phyloP scores from a whole-genome alignment of 23 tunicate genomes.

The Styela clava region DNA sequence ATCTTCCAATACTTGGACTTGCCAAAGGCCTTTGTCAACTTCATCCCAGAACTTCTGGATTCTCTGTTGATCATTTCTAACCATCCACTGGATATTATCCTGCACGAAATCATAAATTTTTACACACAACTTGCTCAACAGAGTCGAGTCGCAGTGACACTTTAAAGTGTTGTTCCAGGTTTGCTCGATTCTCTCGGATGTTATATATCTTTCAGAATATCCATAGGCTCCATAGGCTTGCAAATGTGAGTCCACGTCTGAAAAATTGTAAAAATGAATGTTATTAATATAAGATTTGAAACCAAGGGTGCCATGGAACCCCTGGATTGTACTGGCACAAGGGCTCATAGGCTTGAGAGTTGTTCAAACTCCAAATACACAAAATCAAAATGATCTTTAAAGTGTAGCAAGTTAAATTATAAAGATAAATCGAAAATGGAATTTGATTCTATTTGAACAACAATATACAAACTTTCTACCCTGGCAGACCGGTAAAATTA shows the following conservation, averaged over 20 bases:
- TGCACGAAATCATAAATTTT: slow-evolving; percentile 13
- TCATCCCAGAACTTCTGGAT: slow-evolving; percentile 42
- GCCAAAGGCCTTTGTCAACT: slow-evolving; percentile 23
- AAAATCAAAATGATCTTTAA: too few species aligned
- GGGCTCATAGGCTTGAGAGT: too few species aligned
- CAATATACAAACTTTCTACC: too few species aligned
- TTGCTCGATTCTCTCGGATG: slow-evolving; percentile 20
- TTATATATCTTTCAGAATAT: slow-evolving; percentile 36
- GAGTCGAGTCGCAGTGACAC: slow-evolving; percentile 10
- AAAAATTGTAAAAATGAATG: not conserved
- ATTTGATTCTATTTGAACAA: too few species aligned
- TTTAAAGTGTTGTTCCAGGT: slow-evolving; percentile 23
- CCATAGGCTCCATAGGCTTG: slow-evolving; percentile 56
- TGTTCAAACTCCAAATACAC: too few species aligned
- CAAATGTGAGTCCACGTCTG: slow-evolving; percentile 8
- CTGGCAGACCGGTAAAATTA: too few species aligned
- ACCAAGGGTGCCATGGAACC: too few species aligned
- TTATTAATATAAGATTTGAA: too few species aligned
- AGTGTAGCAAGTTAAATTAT: too few species aligned
- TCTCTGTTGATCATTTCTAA: too few species aligned
- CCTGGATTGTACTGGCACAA: too few species aligned
- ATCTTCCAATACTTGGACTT: slow-evolving; percentile 53
- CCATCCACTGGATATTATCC: slow-evolving; percentile 29
- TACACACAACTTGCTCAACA: slow-evolving; percentile 24
- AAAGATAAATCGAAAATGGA: too few species aligned